A percentile compares a stretch with the other conserved stretches of the same genome.
Conservation (phyloP, 1,140 invertebrate genomes). For the Macrobrachium nipponense region DNA sequence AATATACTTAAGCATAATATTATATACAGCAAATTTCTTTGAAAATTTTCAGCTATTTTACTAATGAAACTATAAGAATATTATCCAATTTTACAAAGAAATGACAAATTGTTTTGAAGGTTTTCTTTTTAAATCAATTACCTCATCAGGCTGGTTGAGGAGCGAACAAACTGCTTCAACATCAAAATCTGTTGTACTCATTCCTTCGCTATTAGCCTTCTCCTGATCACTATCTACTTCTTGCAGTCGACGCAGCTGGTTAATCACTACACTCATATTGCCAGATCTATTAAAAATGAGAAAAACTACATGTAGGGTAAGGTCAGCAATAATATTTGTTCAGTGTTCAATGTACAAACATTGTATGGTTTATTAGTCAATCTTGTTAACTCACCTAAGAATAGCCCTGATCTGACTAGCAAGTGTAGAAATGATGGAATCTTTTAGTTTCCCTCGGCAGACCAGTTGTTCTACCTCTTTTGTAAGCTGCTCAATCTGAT, state of each 20-base stretch:
- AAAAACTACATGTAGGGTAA: too few relatives aligned
- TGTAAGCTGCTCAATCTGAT: constrained; percentile 39
- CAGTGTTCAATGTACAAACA: background rate
- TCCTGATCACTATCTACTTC: constrained; percentile 15
- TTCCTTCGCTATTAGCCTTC: background rate
- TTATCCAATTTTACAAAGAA: too few relatives aligned
- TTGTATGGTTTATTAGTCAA: too few relatives aligned
- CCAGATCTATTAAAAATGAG: constrained; percentile 29
- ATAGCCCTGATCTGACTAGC: constrained; percentile 55
- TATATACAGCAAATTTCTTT: too few relatives aligned
- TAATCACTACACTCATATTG: constrained; percentile 52
- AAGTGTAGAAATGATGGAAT: constrained; percentile 58
- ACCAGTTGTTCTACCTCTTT: constrained; percentile 41
- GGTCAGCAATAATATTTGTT: background rate
- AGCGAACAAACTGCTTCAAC: constrained; percentile 46
- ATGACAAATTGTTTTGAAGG: too few relatives aligned
- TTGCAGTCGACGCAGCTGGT: constrained; percentile 43
- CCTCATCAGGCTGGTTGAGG: constrained; percentile 47
- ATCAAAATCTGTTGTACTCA: constrained; percentile 42
- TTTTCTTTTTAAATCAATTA: background rate
- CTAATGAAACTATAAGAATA: too few relatives aligned
- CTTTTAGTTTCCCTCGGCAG: constrained; percentile 44
- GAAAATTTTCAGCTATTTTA: too few relatives aligned
- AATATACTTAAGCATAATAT: too few relatives aligned
- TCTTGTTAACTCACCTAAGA: constrained; percentile 42